Conservation (phyloP, 2,888 invertebrate species). For the Lysandra coridon region DNA sequence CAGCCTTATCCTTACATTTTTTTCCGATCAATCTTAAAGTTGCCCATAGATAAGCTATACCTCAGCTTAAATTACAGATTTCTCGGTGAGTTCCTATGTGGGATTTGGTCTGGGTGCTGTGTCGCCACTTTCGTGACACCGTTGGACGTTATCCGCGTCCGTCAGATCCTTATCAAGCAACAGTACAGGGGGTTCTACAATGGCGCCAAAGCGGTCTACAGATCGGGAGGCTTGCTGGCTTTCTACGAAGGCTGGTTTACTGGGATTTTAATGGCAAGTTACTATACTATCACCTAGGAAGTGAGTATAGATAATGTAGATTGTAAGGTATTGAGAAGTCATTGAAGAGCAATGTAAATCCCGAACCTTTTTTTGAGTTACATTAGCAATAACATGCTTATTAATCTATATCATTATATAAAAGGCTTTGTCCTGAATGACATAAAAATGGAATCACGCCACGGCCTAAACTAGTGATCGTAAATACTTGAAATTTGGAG, state of each 20-base stretch:
- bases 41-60: no score
- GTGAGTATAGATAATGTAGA: no score
- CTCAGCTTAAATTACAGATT: constrained; percentile 43
- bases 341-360: no score
- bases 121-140: constrained; percentile 57
- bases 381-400: not conserved
- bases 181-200: constrained; percentile 60
- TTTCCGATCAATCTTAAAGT: no score
- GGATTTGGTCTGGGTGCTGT: constrained; percentile 56
- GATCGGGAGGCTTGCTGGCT: constrained; percentile 57
- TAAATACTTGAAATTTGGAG: no score
- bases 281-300: not conserved
- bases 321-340: no score
- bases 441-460: no score
- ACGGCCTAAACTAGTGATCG: no score
- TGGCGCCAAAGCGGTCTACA: constrained; percentile 60
- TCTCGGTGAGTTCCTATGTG: constrained; percentile 52
- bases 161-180: constrained; percentile 64
- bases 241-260: constrained; percentile 67
- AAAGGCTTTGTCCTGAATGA: no score
- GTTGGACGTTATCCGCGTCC: constrained; percentile 65
- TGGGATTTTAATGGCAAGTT: constrained; percentile 58
- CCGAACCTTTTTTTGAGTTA: no score
- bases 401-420: not conserved
- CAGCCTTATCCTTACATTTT: no score